A percentile compares a stretch with the other conserved stretches of the same genome.
Evolutionary conservation across 2,797 vertebrate genomes (phyloP).

Genomic region (Lutjanus argentimaculatus): DNA sequence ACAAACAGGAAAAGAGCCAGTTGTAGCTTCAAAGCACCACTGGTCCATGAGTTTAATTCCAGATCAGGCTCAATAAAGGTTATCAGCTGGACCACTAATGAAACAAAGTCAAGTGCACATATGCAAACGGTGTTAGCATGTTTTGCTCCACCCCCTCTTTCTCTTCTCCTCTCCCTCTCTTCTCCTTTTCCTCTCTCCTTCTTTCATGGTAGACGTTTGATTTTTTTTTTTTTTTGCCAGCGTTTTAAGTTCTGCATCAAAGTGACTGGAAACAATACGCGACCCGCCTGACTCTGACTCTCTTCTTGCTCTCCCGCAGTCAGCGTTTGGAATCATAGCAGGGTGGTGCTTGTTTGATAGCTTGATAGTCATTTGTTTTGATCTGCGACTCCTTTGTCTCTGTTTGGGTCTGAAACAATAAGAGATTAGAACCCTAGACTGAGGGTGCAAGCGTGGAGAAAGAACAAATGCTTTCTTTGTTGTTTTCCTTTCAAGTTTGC

Average conservation of each 20-base stretch:
- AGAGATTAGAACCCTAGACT: slow-evolving; percentile 85
- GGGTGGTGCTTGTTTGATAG: slow-evolving; percentile 87
- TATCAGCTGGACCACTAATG: slow-evolving; percentile 92
- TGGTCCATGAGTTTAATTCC: slow-evolving; percentile 91
- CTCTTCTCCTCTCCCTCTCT: slow-evolving; percentile 45
- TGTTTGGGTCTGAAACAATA: slow-evolving; percentile 86
- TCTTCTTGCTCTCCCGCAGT: slow-evolving; percentile 81
- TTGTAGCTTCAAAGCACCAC: slow-evolving; percentile 90
- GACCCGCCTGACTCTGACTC: slow-evolving; percentile 87
- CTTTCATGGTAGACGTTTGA: slow-evolving; percentile 90
- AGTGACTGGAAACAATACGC: slow-evolving; percentile 88
- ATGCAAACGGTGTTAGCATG: slow-evolving; percentile 70
- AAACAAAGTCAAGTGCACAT: slow-evolving; percentile 90
- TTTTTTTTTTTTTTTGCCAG: slow-evolving; percentile 81
- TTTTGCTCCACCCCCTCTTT: slow-evolving; percentile 66
- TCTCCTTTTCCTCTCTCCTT: slow-evolving; percentile 60
- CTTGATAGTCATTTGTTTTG: slow-evolving; percentile 90
- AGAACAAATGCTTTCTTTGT: slow-evolving; percentile 82
- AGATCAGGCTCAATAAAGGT: slow-evolving; percentile 97
- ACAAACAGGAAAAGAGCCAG: slow-evolving; percentile 94
- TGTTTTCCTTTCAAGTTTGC: slow-evolving; percentile 79
- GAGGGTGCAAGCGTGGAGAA: slow-evolving; percentile 72
- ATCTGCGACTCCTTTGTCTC: slow-evolving; percentile 89
- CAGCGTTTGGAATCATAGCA: slow-evolving; percentile 82
- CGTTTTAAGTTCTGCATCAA: slow-evolving; percentile 93